Evolutionary conservation across 1,140 invertebrate species (phyloP), one percentile per base, ranked within the genome.

Genomic region (Teleogryllus occipitalis): DNA sequence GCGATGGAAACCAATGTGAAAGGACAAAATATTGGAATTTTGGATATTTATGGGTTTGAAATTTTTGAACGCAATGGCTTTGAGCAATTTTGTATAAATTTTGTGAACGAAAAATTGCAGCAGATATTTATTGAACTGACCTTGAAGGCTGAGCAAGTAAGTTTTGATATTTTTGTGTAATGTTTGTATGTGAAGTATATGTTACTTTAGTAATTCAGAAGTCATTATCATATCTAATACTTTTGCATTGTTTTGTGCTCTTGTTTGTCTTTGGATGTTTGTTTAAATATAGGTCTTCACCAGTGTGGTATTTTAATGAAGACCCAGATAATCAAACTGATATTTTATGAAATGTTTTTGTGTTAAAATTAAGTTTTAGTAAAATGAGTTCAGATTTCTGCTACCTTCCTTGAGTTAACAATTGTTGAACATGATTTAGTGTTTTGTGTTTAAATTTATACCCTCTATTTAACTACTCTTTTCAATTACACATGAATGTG

Each of bases 11-110:
- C 88, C 8, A 85, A 87, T 12, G 81, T 83, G 12, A 85, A 87
- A 49, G 88, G 87, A 15, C 86, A 89, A 47, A 87, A 88, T 81
- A 86, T 91, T 75, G 91, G 91, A 39, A 91, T 92, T 82, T 82
- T 92, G 79, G 91, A 92, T 82, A 92, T 92, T 83, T 92, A 92
- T 83, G 91, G 91, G 8, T 92, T 92, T 84, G 91, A 92, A 84
- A 91, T 92, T 77, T 92, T 92, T 82, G 85, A 88, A 73, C 86
- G 87, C 82, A 92, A 92, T 84, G 92, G 94, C 78, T 96, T 96
- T 87, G 94, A 96, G 85, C 92, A 95, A 85, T 95, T 97, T 85
- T 97, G 96, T 88, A 98, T 98, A 80, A 98, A 98, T 87, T 98
- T 96, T 87, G 97, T 97, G 80, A 94, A 95, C 85, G 92, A 93